Conservation (phyloP, 2,888 invertebrate genomes). For the Pseudanteris insignis region DNA sequence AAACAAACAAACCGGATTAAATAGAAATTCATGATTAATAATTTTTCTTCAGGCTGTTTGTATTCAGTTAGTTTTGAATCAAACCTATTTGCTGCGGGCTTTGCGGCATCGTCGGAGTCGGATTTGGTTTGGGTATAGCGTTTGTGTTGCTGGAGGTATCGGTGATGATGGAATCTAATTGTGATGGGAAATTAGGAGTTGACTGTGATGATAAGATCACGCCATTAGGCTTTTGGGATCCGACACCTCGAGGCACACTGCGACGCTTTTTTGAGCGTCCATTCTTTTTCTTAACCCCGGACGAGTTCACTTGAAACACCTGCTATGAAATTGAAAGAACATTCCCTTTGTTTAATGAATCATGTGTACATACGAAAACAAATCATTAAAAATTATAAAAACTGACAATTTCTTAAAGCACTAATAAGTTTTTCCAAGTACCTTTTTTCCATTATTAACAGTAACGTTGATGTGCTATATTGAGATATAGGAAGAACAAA, state of each 20-base stretch:
- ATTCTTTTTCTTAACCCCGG: conserved; percentile 9
- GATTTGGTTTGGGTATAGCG: neutral
- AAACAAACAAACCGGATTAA: conserved; percentile 1
- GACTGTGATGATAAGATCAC: conserved; percentile 15
- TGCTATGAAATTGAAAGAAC: conserved; percentile 6
- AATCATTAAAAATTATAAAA: no score
- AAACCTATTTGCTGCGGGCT: conserved; percentile 1
- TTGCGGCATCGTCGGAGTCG: neutral
- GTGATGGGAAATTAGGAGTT: conserved; percentile 18
- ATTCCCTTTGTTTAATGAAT: conserved; percentile 12
- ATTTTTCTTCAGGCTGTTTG: neutral
- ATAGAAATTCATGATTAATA: neutral
- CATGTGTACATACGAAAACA: no score
- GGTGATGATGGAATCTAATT: conserved; percentile 2
- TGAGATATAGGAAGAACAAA: no score
- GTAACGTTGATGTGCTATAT: no score
- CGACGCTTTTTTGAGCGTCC: conserved; percentile 11
- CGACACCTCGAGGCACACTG: conserved; percentile 1
- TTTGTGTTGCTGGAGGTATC: conserved; percentile 13
- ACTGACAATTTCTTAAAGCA: no score
- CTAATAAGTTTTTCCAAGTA: no score
- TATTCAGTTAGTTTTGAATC: conserved; percentile 5
- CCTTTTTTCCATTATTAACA: no score
- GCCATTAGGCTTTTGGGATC: conserved; percentile 7
- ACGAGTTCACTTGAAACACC: conserved; percentile 9